A percentile compares a stretch with the other conserved stretches of the same genome.
Evolutionary conservation across 2,797 vertebrate species (phyloP).

Genomic region (Halcyon badia): DNA sequence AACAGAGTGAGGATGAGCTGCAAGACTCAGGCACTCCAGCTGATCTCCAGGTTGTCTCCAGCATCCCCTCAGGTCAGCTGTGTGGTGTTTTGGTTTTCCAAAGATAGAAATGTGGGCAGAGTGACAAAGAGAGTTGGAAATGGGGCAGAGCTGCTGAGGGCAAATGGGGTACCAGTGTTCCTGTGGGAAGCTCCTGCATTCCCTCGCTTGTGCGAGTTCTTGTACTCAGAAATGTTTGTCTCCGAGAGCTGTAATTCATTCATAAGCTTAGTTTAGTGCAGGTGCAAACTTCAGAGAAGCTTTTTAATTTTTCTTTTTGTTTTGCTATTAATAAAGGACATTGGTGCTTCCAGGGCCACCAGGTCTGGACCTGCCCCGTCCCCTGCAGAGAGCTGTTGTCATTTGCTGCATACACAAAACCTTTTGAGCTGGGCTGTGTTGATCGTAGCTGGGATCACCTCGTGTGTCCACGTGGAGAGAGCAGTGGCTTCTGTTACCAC

Average conservation of each 20-base stretch:
- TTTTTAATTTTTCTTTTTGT: not conserved
- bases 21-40: not conserved
- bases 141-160: not conserved
- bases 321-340: not conserved
- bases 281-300: not conserved
- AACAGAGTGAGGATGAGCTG: not conserved
- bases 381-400: not conserved
- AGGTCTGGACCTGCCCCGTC: not conserved
- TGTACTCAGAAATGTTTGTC: not conserved
- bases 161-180: fast-evolving
- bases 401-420: not conserved
- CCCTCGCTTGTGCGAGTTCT: not conserved
- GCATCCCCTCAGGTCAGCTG: not conserved
- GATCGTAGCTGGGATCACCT: too few relatives aligned
- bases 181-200: not conserved
- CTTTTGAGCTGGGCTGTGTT: not conserved
- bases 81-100: not conserved
- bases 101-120: not conserved
- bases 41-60: not conserved
- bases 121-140: not conserved
- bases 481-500: fast-evolving
- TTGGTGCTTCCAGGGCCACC: not conserved
- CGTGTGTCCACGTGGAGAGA: fast-evolving
- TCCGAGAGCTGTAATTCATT: not conserved
- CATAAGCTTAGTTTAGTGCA: not conserved